Evolutionary conservation across 2,113 vertebrate genomes (phyloP), one percentile per base, ranked within the genome.

Genomic region (Oophaga pumilio): DNA sequence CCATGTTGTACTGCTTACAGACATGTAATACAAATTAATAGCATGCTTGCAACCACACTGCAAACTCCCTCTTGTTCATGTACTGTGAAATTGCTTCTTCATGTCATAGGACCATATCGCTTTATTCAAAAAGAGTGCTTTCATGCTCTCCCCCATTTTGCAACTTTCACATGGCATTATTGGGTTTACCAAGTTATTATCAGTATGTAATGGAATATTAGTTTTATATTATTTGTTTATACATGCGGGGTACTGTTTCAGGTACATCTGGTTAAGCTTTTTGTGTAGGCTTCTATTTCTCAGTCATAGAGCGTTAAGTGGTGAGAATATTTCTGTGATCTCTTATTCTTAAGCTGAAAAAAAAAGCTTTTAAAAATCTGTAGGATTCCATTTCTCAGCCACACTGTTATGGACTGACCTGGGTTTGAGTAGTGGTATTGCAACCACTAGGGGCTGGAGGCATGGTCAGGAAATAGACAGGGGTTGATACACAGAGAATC

Each of bases 1-100:
- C 84, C 84, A 85, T 85, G 28, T 85, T 85, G 68, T 85, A 85
- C 71, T 76, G 76, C 69, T 85, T 85, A 85, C 28, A 62, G 84
- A 76, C 24, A 60, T 85, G 52, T 50, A 76, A 49, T 76, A 85
- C 71, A 85, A 76, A 85, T 76, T 76, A 85, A 62, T 76, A 49
- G 11, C 53, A 76, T 56, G 26, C 71, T 62, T 76, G 71, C 71
- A 76, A 85, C 53, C 69, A 59, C 28, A 49, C 24, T 76, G n/a
- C 84, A 76, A 22, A 22, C 22, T 20, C 52, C 57, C 57, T 62
- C 56, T 50, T 59, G 12, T 76, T 71, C 66, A 74, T 73, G 26
- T 84, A n/a, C 50, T 57, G 52, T 73, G n/a, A 84, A 84, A 84
- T 84, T 73, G 33, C 15, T 84, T 71, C 52, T 84, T 28, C 26